Percentiles rank a stretch among this genome's conserved stretches.
phyloP scores from a whole-genome alignment of 2,888 invertebrate genomes.

The Troglohyphantes excavatus region DNA sequence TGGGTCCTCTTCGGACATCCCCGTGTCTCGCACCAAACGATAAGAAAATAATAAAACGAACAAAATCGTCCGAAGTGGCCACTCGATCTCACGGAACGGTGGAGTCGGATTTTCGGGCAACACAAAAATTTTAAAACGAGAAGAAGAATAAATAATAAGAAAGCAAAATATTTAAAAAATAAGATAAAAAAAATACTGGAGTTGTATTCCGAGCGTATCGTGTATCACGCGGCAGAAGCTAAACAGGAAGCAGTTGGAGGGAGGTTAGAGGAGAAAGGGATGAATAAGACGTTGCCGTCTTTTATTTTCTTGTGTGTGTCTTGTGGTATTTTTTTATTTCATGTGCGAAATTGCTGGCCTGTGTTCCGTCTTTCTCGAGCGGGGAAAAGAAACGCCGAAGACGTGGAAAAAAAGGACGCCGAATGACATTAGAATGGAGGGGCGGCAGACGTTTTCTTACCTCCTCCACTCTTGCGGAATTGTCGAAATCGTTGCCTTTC shows the following conservation, averaged over 20 bases:
- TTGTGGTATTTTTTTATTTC: conserved; percentile 21
- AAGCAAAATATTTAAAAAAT: conserved; percentile 15
- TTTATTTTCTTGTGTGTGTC: neutral
- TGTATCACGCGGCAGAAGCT: conserved; percentile 55
- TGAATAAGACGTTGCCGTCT: neutral
- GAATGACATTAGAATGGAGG: conserved; percentile 31
- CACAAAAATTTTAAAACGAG: neutral
- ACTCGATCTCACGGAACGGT: conserved; percentile 58
- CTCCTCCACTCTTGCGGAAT: neutral
- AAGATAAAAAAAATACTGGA: conserved; percentile 45
- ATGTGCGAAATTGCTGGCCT: conserved; percentile 15
- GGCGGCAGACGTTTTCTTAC: neutral
- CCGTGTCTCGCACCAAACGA: neutral
- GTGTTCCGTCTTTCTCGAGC: neutral
- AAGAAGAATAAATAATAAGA: conserved; percentile 8
- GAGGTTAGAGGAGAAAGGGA: conserved; percentile 23
- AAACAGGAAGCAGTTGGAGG: conserved; percentile 71
- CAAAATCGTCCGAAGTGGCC: conserved; percentile 39
- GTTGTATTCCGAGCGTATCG: conserved; percentile 69
- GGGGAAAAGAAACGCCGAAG: neutral
- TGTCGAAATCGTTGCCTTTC: neutral
- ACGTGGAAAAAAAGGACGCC: neutral
- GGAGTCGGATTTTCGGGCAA: conserved; percentile 6
- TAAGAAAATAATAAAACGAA: neutral
- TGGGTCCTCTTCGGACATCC: conserved; percentile 1